Percentiles rank a stretch among this genome's conserved stretches.
These are phyloP conservation scores for Rhinogobio ventralis DNA, from an alignment of 2,797 vertebrate genomes.

Conservation along the genomic window DNA sequence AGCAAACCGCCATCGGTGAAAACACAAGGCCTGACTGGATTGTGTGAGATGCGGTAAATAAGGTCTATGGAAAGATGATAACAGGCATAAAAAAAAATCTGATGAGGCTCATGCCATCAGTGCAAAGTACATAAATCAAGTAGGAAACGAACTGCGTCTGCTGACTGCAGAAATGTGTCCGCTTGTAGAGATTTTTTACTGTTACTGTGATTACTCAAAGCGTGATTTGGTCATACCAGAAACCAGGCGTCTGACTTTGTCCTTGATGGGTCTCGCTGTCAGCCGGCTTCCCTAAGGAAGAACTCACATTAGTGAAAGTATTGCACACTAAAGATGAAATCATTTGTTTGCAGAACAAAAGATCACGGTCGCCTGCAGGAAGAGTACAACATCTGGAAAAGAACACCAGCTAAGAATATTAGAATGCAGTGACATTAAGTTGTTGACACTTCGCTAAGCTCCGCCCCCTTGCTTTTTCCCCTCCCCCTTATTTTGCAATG, in stretches of 20 bases:
- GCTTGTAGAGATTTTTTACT: neutral
- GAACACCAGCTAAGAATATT: neutral
- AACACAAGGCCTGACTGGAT: slow-evolving; percentile 61
- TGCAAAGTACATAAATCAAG: slow-evolving; percentile 12
- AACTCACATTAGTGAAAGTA: neutral
- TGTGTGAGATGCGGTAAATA: neutral
- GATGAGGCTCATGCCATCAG: slow-evolving; percentile 7
- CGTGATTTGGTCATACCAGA: neutral
- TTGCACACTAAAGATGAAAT: slow-evolving; percentile 8
- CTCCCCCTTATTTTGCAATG: neutral
- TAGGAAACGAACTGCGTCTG: slow-evolving; percentile 4
- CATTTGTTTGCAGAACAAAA: neutral
- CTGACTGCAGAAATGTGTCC: neutral
- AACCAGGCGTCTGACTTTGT: neutral
- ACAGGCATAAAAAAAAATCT: slow-evolving; percentile 28
- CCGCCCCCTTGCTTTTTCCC: neutral
- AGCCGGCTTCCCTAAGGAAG: no score
- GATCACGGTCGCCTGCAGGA: neutral
- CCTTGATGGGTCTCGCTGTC: neutral
- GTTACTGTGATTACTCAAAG: neutral
- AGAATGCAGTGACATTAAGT: neutral
- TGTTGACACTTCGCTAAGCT: neutral
- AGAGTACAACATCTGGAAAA: neutral
- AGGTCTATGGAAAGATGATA: slow-evolving; percentile 17
- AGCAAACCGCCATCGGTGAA: slow-evolving; percentile 57